Evolutionary conservation across 2,113 vertebrate species (phyloP).

Genomic region (Macrotis lagotis): DNA sequence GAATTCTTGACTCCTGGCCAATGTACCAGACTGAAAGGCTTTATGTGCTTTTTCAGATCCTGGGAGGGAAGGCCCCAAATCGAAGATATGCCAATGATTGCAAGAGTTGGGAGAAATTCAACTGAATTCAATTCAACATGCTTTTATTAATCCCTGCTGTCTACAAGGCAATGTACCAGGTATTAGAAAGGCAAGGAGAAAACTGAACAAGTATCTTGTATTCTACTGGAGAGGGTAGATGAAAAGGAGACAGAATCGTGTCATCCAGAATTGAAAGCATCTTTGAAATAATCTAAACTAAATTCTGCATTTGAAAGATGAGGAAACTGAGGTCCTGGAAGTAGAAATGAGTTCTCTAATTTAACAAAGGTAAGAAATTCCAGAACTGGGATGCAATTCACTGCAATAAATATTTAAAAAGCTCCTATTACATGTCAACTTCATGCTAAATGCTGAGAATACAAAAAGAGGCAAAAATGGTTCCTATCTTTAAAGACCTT

Average conservation of each 20-base stretch:
- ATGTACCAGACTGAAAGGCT: background rate
- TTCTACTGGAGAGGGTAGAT: background rate
- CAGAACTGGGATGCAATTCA: background rate
- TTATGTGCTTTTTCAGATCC: conserved; percentile 7
- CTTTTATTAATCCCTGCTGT: background rate
- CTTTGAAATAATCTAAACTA: background rate
- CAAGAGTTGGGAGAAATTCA: background rate
- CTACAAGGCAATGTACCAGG: background rate
- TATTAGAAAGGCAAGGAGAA: background rate
- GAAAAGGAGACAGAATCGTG: background rate
- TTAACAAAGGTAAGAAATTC: background rate
- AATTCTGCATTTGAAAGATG: background rate
- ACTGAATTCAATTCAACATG: background rate
- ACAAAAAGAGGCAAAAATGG: background rate
- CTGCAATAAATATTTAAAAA: background rate
- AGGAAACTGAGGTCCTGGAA: background rate
- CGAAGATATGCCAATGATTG: background rate
- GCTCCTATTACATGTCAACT: background rate
- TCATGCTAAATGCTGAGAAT: background rate
- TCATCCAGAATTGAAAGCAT: background rate
- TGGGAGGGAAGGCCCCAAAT: conserved; percentile 42
- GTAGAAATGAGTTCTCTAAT: background rate
- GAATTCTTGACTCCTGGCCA: background rate
- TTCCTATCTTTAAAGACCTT: background rate
- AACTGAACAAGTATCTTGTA: background rate